Evolutionary conservation across 2,113 vertebrate species (phyloP).

Genomic region (Tachysurus fulvidraco): DNA sequence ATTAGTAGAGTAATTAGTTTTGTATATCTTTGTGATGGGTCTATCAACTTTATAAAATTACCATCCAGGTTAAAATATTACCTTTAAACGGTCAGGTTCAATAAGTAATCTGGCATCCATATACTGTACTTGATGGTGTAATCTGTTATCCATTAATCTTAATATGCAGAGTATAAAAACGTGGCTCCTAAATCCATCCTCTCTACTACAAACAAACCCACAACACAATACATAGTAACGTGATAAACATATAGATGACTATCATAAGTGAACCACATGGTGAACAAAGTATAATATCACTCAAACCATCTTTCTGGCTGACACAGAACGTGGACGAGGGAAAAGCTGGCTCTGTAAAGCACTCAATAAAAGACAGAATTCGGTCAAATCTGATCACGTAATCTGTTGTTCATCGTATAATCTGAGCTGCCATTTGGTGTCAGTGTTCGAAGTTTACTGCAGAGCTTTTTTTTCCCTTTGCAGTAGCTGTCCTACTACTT

Average conservation of each 20-base stretch:
- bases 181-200: not conserved
- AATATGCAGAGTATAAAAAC: not conserved
- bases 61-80: not conserved
- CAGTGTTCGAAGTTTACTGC: not conserved
- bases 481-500: not conserved
- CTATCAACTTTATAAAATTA: not conserved
- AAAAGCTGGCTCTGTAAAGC: not conserved
- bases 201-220: conserved; percentile 7
- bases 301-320: not conserved
- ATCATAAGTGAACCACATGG: not conserved
- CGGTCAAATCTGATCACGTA: not conserved
- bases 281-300: not conserved
- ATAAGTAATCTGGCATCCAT: not conserved
- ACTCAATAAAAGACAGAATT: not conserved
- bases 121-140: not conserved
- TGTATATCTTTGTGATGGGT: not conserved
- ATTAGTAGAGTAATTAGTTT: not conserved
- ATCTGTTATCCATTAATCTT: not conserved
- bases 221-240: not conserved
- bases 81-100: not conserved
- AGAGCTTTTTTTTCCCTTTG: too few relatives aligned
- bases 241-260: not conserved
- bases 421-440: not conserved
- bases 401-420: not conserved
- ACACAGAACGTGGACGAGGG: conserved; percentile 13